Base-by-base conservation (phyloP, 2,113 vertebrate species). In the Myiozetetes cayanensis region DNA sequence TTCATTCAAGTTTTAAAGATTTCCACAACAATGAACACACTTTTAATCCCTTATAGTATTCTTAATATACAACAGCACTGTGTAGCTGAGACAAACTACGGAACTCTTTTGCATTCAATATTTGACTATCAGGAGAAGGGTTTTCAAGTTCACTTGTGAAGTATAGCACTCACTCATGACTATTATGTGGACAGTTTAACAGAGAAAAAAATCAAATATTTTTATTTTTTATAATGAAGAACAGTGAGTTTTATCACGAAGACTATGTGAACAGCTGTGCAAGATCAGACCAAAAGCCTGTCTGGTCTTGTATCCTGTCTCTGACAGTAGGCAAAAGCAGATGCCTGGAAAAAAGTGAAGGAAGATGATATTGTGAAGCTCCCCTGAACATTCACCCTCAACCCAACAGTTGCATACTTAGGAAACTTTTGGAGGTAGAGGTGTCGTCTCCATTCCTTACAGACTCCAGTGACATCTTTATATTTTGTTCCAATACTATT, bases 251-350 rank as follows among this genome's bases (percentile, higher is more conserved):
- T 92, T 59, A 65, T 87, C 37, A 61, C 13, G 73, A 44, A 46
- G 70, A 89, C 43, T 53, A 87, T 80, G 43, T 77, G 80, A 84
- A 67, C 77, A 87, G 76, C 72, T 91, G 80, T 71, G 33, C 33
- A 53, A 84, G 59, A 94, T 93, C 87, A 94, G 47, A 89, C 56
- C 81, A 31, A 89, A 91, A 91, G 30, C 44, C 66, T 61, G 85
- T 82, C 95, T 82, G 27, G 65, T 59, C 44, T 62, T 0, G 2
- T 87, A 91, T 94, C 61, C 74, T 85, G 81, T 87, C 77, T 94
- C 84, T 94, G 90, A 93, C 81, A 87, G 85, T 39, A 85, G 77
- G 52, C 41, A 82, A 89, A 93, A 93, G 44, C 87, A 95, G 77
- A 89, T 91, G 66, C 52, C 44, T 72, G 33, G 39, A 89, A 91